Percentiles rank a stretch among this genome's conserved stretches.
phyloP scores from a whole-genome alignment of 1,140 invertebrate species.

The Drosophila tristis region DNA sequence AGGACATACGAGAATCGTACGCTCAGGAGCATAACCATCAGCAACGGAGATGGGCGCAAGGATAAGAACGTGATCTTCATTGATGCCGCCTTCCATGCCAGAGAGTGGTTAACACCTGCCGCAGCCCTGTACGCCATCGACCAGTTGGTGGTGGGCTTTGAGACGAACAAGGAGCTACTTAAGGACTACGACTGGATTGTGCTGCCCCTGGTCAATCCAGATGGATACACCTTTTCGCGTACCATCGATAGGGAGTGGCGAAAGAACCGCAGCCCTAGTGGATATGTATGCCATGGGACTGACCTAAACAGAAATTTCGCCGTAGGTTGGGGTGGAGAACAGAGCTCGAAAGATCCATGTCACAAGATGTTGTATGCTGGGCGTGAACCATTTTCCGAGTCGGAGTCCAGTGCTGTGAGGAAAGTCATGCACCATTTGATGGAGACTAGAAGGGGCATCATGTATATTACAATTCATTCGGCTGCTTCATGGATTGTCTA shows the following conservation, averaged over 20 bases:
- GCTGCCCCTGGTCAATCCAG: constrained; percentile 41
- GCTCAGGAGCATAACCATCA: constrained; percentile 85
- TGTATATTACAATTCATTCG: constrained; percentile 51
- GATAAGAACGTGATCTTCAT: constrained; percentile 85
- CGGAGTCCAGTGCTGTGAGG: constrained; percentile 26
- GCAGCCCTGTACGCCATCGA: constrained; percentile 87
- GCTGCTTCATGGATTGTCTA: constrained; percentile 2
- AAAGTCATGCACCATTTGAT: constrained; percentile 24
- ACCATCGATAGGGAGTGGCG: constrained; percentile 17
- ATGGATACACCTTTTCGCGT: constrained; percentile 46
- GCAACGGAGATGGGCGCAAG: constrained; percentile 59
- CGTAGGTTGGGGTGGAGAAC: constrained; percentile 10
- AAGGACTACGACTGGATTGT: constrained; percentile 51
- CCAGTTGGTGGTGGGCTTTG: constrained; percentile 85
- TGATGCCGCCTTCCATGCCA: constrained; percentile 86
- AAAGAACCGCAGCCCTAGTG: constrained; percentile 25
- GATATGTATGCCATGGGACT: constrained; percentile 13
- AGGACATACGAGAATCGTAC: constrained; percentile 84
- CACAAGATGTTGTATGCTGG: neutral
- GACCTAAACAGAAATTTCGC: constrained; percentile 51
- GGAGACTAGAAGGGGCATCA: neutral
- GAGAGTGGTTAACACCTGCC: constrained; percentile 87
- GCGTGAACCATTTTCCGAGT: constrained; percentile 24
- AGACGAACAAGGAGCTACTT: constrained; percentile 80
- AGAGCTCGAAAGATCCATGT: neutral